Evolutionary conservation across 2,888 invertebrate genomes (phyloP), one percentile per base, ranked within the genome.

Genomic region (Euplexia lucipara): DNA sequence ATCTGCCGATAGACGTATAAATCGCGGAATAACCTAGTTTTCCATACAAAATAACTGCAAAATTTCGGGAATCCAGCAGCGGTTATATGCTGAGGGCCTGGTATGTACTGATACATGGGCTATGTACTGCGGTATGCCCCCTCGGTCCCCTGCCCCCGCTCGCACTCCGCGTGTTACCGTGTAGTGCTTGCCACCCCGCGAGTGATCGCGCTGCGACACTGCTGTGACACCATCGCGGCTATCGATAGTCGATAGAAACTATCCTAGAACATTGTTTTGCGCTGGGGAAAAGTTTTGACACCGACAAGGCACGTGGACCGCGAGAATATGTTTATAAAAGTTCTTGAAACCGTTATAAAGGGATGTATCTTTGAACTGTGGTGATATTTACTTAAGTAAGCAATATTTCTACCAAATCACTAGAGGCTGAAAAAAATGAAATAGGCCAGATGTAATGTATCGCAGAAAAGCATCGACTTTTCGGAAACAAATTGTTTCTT

Each of bases 21-120:
- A 93, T 93, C 90, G 91, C 82, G 82, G 90, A 88, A 93, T 95
- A 95, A 95, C 95, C 95, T 94, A 95, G 94, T 94, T 95, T 95
- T 90, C 92, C 90, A 91, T 92, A 92, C 93, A 92, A 92, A 94
- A 95, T 95, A 94, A 92, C 94, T 93, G 93, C 94, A 93, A 95
- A 94, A 91, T 95, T 94, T 95, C 94, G 94, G 94, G 92, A 88
- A 88, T 89, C 87, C 86, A 87, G 86, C 88, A 89, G 79, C 88
- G 86, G 81, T 82, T 92, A 92, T 92, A 84, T 92, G 87, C 89
- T 89, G 88, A 86, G 87, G 86, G 84, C 84, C 82, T 87, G 86
- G 86, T 91, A 92, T 92, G 88, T 92, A 89, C 90, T 92, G 93
- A 92, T 92, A 92, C 92, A 92, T 93, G 89, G 91, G 83, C 90